Evolutionary conservation across 2,888 invertebrate species (phyloP).

Genomic region (Heliconius cydno): DNA sequence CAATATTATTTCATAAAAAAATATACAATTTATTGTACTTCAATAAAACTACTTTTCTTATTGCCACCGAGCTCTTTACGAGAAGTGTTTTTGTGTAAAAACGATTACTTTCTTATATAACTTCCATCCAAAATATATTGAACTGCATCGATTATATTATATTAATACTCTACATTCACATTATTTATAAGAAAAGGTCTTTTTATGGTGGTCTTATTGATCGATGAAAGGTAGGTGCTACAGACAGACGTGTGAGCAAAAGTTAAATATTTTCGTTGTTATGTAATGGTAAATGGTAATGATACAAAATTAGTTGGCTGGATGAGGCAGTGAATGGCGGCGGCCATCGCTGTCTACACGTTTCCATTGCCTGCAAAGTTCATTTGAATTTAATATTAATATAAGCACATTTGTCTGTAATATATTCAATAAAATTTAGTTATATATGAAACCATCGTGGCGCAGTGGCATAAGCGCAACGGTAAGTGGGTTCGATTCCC

Average conservation of each 20-base stretch:
- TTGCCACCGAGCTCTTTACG: neutral
- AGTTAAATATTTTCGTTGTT: slow-evolving; percentile 67
- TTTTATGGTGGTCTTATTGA: slow-evolving; percentile 41
- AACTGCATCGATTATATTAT: slow-evolving; percentile 4
- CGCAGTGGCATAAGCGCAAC: too few species aligned
- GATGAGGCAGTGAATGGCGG: slow-evolving; percentile 68
- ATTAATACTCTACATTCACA: neutral
- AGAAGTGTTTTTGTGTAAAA: slow-evolving; percentile 12
- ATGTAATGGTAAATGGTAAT: slow-evolving; percentile 60
- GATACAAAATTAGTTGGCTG: slow-evolving; percentile 59
- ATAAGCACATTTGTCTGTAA: neutral
- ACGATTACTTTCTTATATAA: slow-evolving; percentile 4
- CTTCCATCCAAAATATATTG: neutral
- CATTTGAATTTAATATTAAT: neutral
- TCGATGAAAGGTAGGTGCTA: slow-evolving; percentile 47
- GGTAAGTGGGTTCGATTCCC: too few species aligned
- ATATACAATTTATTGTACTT: neutral
- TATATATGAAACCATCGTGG: neutral
- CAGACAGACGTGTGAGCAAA: slow-evolving; percentile 54
- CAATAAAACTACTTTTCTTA: neutral
- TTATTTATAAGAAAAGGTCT: slow-evolving; percentile 31
- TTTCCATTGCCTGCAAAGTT: slow-evolving; percentile 55
- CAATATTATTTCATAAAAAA: neutral
- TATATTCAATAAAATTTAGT: neutral
- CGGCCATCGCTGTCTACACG: slow-evolving; percentile 59